Evolutionary conservation across 2,113 vertebrate genomes (phyloP).

Genomic region (Chascanopsetta lugubris): DNA sequence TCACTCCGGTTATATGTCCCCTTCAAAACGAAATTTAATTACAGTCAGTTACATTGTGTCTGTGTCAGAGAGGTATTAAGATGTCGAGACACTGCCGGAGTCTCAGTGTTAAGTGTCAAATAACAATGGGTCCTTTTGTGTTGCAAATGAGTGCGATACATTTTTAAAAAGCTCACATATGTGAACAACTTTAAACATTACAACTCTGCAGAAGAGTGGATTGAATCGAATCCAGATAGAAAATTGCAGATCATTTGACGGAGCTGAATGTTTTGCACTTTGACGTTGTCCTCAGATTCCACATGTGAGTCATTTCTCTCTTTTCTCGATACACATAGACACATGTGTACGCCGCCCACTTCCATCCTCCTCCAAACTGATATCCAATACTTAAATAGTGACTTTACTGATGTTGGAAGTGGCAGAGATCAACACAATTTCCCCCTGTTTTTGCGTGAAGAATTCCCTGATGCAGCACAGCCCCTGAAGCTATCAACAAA

Average conservation of each 20-base stretch:
- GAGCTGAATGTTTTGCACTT: constrained; percentile 27
- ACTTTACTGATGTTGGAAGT: constrained; percentile 37
- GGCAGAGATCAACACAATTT: not conserved
- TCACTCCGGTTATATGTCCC: not conserved
- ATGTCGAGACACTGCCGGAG: not conserved
- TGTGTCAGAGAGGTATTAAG: not conserved
- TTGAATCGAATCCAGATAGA: not conserved
- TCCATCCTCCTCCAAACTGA: not conserved
- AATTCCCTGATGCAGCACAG: constrained; percentile 18
- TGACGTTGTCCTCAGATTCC: constrained; percentile 21
- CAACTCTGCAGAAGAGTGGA: not conserved
- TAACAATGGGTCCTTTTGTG: not conserved
- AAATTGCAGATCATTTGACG: constrained; percentile 10
- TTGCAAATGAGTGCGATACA: not conserved
- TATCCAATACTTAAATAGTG: constrained; percentile 34
- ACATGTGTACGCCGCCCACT: not conserved
- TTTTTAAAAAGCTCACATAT: not conserved
- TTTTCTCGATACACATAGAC: not conserved
- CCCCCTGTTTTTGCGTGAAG: constrained; percentile 25
- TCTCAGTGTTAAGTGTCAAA: not conserved
- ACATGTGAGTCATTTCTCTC: constrained; percentile 2
- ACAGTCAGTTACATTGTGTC: not conserved
- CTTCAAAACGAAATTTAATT: not conserved
- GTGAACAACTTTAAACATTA: not conserved
- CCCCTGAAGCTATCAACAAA: constrained; percentile 34